phyloP scores from a whole-genome alignment of 2,888 invertebrate species.

The Bimastos eiseni region DNA sequence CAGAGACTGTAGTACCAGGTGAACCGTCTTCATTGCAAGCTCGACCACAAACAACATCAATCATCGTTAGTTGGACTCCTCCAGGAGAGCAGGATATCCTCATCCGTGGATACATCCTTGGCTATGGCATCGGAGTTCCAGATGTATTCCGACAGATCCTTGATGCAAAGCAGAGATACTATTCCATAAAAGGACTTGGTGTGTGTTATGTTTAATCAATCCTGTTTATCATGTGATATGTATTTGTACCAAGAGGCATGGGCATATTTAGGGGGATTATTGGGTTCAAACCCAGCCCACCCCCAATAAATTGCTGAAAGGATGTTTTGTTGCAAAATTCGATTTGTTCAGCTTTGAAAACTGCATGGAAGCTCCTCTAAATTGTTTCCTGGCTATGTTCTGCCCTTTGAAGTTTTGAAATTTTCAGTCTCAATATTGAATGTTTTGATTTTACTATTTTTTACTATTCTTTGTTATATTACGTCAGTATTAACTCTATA shows the following conservation, averaged over 20 bases:
- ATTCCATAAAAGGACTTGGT: slow-evolving; percentile 79
- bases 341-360: no score
- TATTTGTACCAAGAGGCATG: no score
- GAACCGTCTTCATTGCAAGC: slow-evolving; percentile 80
- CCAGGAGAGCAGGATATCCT: slow-evolving; percentile 78
- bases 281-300: no score
- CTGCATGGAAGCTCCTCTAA: no score
- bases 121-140: slow-evolving; percentile 94
- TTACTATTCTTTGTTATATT: background rate
- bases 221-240: background rate
- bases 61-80: slow-evolving; percentile 86
- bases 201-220: slow-evolving; percentile 50
- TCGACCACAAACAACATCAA: slow-evolving; percentile 80
- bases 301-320: no score
- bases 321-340: no score
- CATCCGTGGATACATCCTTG: slow-evolving; percentile 85
- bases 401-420: background rate
- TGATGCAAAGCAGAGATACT: slow-evolving; percentile 79
- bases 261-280: no score
- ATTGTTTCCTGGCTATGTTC: no score
- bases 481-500: background rate
- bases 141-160: slow-evolving; percentile 81
- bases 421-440: background rate
- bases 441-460: background rate
- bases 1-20: slow-evolving; percentile 74